These are phyloP conservation scores for Lycia hirtaria DNA, from an alignment of 2,888 invertebrate genomes.

Conservation along the genomic window DNA sequence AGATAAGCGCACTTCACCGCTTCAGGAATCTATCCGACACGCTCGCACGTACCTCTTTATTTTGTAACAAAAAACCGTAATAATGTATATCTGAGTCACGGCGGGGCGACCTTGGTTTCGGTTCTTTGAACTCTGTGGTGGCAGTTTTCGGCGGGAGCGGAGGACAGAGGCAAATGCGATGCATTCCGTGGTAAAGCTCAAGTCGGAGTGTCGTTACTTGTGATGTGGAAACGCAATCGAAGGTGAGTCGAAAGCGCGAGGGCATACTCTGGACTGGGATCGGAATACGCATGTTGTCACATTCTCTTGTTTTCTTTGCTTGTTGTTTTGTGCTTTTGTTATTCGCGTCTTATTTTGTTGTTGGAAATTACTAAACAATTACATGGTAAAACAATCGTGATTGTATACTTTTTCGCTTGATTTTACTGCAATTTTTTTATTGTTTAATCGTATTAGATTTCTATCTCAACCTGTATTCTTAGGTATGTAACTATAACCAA, in stretches of 20 bases:
- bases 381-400: too few relatives aligned
- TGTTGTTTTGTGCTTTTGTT: not conserved
- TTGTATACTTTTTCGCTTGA: too few relatives aligned
- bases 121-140: constrained; percentile 71
- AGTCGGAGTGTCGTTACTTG: not conserved
- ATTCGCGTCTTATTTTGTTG: not conserved
- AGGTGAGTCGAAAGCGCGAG: constrained; percentile 11
- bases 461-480: too few relatives aligned
- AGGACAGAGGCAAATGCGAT: constrained; percentile 3
- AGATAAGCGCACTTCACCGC: constrained; percentile 39
- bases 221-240: not conserved
- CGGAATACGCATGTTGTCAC: too few relatives aligned
- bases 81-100: constrained; percentile 73
- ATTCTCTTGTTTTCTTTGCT: too few relatives aligned
- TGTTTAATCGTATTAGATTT: too few relatives aligned
- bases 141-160: constrained; percentile 44
- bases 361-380: not conserved
- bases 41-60: constrained; percentile 56
- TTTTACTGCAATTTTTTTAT: too few relatives aligned
- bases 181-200: constrained; percentile 8
- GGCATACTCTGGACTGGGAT: not conserved
- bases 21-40: constrained; percentile 41
- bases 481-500: too few relatives aligned
- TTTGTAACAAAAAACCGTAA: constrained; percentile 63
- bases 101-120: constrained; percentile 65